These are phyloP conservation scores for Sebastes reedi DNA, from an alignment of 2,797 vertebrate genomes.

Conservation along the genomic window DNA sequence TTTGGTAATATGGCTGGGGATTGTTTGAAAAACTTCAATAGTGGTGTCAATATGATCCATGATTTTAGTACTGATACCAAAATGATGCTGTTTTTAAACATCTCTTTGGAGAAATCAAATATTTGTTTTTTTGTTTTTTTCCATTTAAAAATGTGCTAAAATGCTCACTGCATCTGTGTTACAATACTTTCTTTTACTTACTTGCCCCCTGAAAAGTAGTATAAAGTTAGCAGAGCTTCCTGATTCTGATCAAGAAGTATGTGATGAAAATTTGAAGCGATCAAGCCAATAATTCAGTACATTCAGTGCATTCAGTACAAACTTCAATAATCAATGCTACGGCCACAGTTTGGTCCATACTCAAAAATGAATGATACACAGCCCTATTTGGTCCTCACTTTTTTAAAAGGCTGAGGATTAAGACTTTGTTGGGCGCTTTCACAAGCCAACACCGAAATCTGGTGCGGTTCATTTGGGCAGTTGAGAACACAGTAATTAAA, in stretches of 20 bases:
- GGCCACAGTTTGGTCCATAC: background rate
- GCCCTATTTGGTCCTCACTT: background rate
- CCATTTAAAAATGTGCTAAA: too few relatives aligned
- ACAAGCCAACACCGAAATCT: too few relatives aligned
- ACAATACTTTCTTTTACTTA: too few relatives aligned
- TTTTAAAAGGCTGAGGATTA: background rate
- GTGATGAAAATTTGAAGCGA: background rate
- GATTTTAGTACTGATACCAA: background rate
- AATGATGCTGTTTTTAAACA: background rate
- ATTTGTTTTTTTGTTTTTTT: too few relatives aligned
- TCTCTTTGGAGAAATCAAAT: too few relatives aligned
- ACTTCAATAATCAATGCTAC: background rate
- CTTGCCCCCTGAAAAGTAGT: too few relatives aligned
- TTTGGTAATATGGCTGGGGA: background rate
- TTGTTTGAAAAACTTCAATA: background rate
- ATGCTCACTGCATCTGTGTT: background rate
- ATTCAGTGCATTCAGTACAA: background rate
- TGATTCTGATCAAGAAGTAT: background rate
- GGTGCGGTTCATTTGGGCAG: background rate
- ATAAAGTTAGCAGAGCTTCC: background rate
- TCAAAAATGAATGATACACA: background rate
- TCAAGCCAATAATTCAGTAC: background rate
- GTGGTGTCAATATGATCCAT: background rate
- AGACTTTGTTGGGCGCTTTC: background rate
- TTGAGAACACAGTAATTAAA: too few relatives aligned